Percentiles rank a stretch among this genome's conserved stretches.
phyloP scores from a whole-genome alignment of 2,888 invertebrate genomes.

The Ectobius pallidus region DNA sequence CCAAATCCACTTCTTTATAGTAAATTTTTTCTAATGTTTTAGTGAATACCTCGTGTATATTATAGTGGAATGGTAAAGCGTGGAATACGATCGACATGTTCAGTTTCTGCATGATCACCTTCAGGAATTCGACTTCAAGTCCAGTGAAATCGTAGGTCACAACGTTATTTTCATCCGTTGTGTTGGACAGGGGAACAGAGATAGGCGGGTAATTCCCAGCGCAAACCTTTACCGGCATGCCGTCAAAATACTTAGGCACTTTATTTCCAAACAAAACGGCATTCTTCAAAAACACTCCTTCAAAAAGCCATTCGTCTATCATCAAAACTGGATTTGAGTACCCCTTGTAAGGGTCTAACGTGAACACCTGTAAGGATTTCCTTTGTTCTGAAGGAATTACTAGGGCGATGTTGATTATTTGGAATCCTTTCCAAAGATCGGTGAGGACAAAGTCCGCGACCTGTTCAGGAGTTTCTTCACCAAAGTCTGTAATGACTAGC shows the following conservation, averaged over 20 bases:
- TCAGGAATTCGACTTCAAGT: background rate
- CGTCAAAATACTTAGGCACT: background rate
- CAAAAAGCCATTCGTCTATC: background rate
- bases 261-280: background rate
- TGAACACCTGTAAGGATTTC: no score
- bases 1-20: background rate
- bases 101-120: background rate
- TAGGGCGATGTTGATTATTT: no score
- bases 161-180: background rate
- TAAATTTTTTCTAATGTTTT: background rate
- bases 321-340: background rate
- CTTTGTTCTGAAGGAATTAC: no score
- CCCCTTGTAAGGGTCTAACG: background rate
- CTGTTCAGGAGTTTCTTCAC: no score
- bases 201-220: background rate
- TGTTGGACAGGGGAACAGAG: background rate
- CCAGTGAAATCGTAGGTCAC: background rate
- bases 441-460: no score
- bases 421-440: no score
- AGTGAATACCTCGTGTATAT: background rate
- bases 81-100: background rate
- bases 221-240: background rate
- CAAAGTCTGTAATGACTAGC: no score
- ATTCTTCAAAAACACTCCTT: background rate
- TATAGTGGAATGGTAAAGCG: background rate